Base-by-base conservation (phyloP, 2,797 vertebrate species). In the Anolis apletophallus region DNA sequence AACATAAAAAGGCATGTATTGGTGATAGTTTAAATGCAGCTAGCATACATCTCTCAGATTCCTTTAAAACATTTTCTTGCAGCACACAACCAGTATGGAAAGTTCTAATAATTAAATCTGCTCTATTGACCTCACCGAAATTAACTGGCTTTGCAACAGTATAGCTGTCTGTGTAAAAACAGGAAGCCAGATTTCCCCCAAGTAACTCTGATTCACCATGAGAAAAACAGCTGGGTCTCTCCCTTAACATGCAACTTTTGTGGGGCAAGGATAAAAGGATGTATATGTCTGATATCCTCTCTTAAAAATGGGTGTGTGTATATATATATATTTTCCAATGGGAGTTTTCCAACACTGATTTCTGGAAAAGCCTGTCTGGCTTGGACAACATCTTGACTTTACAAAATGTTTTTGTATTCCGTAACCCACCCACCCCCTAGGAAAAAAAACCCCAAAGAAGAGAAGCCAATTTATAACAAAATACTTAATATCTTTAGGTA, bases 151-250 rank as follows among this genome's bases (percentile, higher is more conserved):
- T 95, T 91, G 94, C 93, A 96, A 94, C 95, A 95, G 94, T 94
- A 95, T 96, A 95, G 94, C 92, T 95, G 95, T 95, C 96, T 94
- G 88, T 96, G 95, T 95, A 96, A 97, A 97, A 97, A 97, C 97
- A 97, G 96, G 97, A 97, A 97, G 93, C 91, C 94, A 96, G 95
- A 95, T 96, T 97, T 97, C 96, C 96, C 72, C 97, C 94, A 96
- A 97, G 96, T 96, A 96, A 96, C 95, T 94, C 94, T 96, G 95
- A 95, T 94, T 95, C 94, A 94, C 96, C 96, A 96, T 95, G 96
- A 97, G 96, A 97, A 97, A 97, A 96, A 94, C 96, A 97, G 96
- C 96, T 96, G 96, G 95, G 87, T 91, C 93, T 93, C 87, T 96
- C 93, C 90, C 91, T 95, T 95, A 93, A 95, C 92, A 84, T 94